A percentile compares a stretch with the other conserved stretches of the same genome.
These are phyloP conservation scores for Oenanthe oenanthe DNA, from an alignment of 2,113 vertebrate genomes.

Conservation along the genomic window DNA sequence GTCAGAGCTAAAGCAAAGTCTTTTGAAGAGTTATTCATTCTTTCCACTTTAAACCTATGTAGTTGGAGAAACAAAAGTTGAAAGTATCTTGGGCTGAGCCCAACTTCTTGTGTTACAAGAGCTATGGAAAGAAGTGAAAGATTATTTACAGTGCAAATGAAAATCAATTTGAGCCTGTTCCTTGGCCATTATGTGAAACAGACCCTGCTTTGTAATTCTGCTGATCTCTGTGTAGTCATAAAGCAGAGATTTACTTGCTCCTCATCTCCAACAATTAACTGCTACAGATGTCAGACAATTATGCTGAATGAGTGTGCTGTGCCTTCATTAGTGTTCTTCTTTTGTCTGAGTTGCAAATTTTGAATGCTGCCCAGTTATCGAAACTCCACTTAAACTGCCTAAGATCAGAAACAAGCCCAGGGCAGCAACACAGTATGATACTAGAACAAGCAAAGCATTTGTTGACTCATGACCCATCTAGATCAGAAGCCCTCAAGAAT, in stretches of 20 bases:
- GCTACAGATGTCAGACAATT: conserved; percentile 10
- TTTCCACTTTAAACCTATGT: background rate
- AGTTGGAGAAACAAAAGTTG: background rate
- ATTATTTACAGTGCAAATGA: conserved; percentile 32
- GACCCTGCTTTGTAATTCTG: background rate
- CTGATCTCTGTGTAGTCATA: background rate
- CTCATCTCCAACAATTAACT: conserved; percentile 3
- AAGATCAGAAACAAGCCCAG: conserved; percentile 24
- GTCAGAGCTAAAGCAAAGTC: background rate
- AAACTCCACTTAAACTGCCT: background rate
- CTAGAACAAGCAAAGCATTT: conserved; percentile 4
- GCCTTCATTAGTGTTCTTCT: background rate
- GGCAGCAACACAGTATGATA: background rate
- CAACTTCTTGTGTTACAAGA: background rate
- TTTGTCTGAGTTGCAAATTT: background rate
- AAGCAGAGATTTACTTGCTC: conserved; percentile 12
- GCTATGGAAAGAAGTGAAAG: background rate
- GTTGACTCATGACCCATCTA: conserved; percentile 13
- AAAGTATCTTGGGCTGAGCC: background rate
- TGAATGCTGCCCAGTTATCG: background rate
- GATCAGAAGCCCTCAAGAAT: background rate
- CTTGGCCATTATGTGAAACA: background rate
- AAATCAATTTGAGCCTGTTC: background rate
- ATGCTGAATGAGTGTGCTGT: background rate
- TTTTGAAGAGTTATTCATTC: conserved; percentile 1